Evolutionary conservation across 2,797 vertebrate genomes (phyloP).

Genomic region (Scolopax bukidnonensis): DNA sequence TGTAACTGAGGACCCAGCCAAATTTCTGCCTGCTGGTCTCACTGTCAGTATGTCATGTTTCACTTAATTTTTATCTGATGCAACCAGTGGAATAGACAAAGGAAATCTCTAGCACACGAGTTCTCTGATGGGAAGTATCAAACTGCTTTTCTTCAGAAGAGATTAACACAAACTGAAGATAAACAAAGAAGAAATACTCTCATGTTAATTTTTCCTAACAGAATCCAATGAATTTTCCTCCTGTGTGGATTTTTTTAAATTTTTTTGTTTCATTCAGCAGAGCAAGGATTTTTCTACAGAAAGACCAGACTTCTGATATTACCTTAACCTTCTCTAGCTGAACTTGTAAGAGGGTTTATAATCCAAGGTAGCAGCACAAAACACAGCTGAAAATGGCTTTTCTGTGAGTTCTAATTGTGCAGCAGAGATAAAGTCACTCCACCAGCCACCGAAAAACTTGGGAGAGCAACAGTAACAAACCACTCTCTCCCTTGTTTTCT

Average conservation of each 20-base stretch:
- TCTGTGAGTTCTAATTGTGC: neutral
- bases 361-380: neutral
- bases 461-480: neutral
- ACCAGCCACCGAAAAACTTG: neutral
- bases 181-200: neutral
- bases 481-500: neutral
- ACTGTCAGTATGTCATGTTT: constrained; percentile 62
- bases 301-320: neutral
- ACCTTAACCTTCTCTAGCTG: neutral
- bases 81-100: constrained; percentile 41
- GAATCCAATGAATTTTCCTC: constrained; percentile 2
- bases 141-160: neutral
- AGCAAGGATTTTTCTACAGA: neutral
- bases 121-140: neutral
- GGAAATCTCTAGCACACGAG: constrained; percentile 24
- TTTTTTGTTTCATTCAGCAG: neutral
- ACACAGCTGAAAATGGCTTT: neutral
- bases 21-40: constrained; percentile 69
- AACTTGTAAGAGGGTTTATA: neutral
- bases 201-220: neutral
- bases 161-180: neutral
- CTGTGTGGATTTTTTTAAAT: neutral
- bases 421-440: neutral
- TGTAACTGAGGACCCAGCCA: constrained; percentile 49
- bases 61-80: constrained; percentile 56